phyloP scores from a whole-genome alignment of 2,797 vertebrate genomes.

The Cyprinella venusta region DNA sequence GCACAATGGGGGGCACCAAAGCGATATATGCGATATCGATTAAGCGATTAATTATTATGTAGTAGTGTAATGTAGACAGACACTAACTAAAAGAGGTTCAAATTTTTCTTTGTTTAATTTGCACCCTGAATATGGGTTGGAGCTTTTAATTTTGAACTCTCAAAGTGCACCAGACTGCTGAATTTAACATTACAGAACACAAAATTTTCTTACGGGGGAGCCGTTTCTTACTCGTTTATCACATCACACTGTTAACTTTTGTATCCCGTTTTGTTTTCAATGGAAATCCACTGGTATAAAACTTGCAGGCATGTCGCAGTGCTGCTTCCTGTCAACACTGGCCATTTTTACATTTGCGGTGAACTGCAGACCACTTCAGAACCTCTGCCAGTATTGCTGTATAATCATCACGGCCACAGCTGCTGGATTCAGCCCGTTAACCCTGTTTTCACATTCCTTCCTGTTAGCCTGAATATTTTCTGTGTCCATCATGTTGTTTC shows the following conservation, averaged over 20 bases:
- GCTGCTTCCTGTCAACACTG: conserved; percentile 32
- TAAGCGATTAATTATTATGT: too few species aligned
- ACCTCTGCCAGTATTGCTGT: background rate
- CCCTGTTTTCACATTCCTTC: conserved; percentile 24
- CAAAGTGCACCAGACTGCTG: too few species aligned
- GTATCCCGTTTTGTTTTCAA: background rate
- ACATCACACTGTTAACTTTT: background rate
- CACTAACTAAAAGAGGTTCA: too few species aligned
- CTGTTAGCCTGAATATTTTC: conserved; percentile 16
- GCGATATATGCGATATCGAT: too few species aligned
- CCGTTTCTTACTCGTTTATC: background rate
- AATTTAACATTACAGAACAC: too few species aligned
- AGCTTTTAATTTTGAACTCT: too few species aligned
- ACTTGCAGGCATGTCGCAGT: background rate
- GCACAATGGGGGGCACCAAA: too few species aligned
- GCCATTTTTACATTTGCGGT: conserved; percentile 41
- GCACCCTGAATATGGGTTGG: too few species aligned
- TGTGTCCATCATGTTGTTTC: background rate
- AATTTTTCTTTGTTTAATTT: too few species aligned
- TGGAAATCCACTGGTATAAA: background rate
- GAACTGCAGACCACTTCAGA: conserved; percentile 44
- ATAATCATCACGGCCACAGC: conserved; percentile 44
- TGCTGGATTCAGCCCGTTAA: conserved; percentile 10
- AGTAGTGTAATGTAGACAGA: too few species aligned
- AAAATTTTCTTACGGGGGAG: too few species aligned